Evolutionary conservation across 2,888 invertebrate genomes (phyloP), one percentile per base, ranked within the genome.

Genomic region (Zygaena filipendulae): DNA sequence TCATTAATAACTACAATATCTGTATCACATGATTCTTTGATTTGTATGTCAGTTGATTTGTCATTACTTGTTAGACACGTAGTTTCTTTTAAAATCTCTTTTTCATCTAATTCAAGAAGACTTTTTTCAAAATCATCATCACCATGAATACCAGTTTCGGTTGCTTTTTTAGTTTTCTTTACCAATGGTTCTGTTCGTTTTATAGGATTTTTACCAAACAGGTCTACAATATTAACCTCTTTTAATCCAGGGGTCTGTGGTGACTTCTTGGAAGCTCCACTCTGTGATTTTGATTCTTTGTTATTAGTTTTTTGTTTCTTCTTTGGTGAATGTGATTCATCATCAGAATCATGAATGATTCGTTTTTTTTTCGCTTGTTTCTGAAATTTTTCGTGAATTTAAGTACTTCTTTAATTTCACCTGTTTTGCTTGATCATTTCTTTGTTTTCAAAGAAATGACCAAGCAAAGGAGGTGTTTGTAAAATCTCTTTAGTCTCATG

Each of bases 121-220:
- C 87, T 87, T 43, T 84, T 81, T 47, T 86, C 86, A 62, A 92
- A 91, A 31, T 87, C 85, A 14, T 86, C 84, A 67, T 89, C 84
- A 46, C 83, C 81, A 53, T 87, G 87, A 42, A 85, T 80, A 13
- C 84, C 72, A n/a, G 59, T 55, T 49, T 79, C 77, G 13, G 74
- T 77, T 14, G 59, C 59, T 47, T 61, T 80, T 49, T 60, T 72
- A 45, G 40, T 53, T 58, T 64, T 82, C 51, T 55, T 74, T 12
- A 66, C 71, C 57, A 59, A 55, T 40, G 47, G 77, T 52, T 82
- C 81, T 4, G 82, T 63, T 37, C 87, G 71, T 42, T 83, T 84
- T 10, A 88, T 67, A 1, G 87, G 85, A 31, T 61, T 82, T 22
- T 61, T 83, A 5, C 84, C 84, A 70, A 91, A 89, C 4, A 88